phyloP scores from a whole-genome alignment of 2,888 invertebrate genomes.

The Cryptocephalus moraei region DNA sequence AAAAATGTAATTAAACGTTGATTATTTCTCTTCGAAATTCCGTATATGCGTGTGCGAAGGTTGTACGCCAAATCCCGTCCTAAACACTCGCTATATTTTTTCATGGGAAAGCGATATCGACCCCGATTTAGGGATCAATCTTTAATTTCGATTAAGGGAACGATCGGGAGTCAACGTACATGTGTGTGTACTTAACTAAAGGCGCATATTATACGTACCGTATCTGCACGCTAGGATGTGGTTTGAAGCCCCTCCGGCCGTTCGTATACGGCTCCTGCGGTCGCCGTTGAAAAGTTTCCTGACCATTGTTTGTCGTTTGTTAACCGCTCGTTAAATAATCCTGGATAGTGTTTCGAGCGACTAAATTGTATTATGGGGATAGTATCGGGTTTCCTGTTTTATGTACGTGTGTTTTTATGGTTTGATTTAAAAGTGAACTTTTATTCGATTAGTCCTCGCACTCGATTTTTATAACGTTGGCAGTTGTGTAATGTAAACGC shows the following conservation, averaged over 20 bases:
- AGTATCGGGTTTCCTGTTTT: constrained; percentile 17
- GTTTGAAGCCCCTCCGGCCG: constrained; percentile 29
- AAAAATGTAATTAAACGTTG: too few relatives aligned
- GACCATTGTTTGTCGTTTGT: constrained; percentile 30
- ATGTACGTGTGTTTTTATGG: constrained; percentile 5
- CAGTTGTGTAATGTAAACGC: too few relatives aligned
- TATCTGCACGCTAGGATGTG: constrained; percentile 23
- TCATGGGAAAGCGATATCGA: too few relatives aligned
- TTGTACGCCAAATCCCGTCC: too few relatives aligned
- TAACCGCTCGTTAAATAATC: constrained; percentile 32
- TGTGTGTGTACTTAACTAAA: too few relatives aligned
- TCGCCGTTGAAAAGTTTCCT: constrained; percentile 31
- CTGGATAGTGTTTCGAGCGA: constrained; percentile 23
- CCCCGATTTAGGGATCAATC: too few relatives aligned
- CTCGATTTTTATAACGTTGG: too few relatives aligned
- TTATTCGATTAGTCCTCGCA: neutral
- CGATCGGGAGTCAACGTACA: too few relatives aligned
- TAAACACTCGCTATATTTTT: too few relatives aligned
- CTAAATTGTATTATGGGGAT: constrained; percentile 21
- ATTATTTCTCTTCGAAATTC: too few relatives aligned
- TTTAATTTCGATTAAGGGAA: too few relatives aligned
- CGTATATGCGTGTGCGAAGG: too few relatives aligned
- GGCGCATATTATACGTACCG: neutral
- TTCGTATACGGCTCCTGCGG: constrained; percentile 20
- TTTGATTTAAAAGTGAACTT: neutral